Base-by-base conservation (phyloP, 2,888 invertebrate genomes). In the Scaptomyza flava region DNA sequence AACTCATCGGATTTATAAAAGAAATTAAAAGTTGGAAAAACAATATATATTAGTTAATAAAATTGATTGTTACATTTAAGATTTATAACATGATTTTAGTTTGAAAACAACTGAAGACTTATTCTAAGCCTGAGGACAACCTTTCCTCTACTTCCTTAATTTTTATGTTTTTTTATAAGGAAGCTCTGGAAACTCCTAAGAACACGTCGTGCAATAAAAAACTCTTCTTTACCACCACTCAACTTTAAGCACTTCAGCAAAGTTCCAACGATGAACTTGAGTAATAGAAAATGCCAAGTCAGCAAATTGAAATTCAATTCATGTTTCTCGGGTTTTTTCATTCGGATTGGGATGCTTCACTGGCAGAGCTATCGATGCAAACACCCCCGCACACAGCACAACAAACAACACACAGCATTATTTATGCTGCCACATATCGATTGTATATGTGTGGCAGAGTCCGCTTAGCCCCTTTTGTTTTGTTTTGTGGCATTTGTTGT, bases 271-370 rank as follows among this genome's bases (percentile, higher is more conserved):
- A 9, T 45, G 47, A 33, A 41, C 23, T 46, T 51, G 51, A 30
- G 41, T 41, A 4, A 20, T 9, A 56, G 34, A 50, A 58, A 59
- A 59, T 60, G 80, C 42, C 50, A 67, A 79, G 67, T 77, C 79
- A 84, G 72, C 67, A 66, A 75, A 71, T 75, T 74, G 79, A 81
- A 81, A 75, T 69, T 69, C 69, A 79, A 72, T 79, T 79, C 79
- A 63, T 64, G 53, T 51, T 50, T 38, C 45, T 57, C 51, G 17
- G 17, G 27, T 27, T 27, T 27, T 27, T 27, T 27, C 27, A 0
- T 31, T 11, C 20, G 9, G 48, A 9, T 42, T 53, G 59, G 71
- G 57, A 60, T 70, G 76, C 60, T 54, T 58, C 67, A 57, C 51
- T 59, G 46, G 42, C 56, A 58, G 51, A 34, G 42, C 17, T 45